These are phyloP conservation scores for Thymelicus acteon DNA, from an alignment of 2,888 invertebrate species.

Conservation along the genomic window DNA sequence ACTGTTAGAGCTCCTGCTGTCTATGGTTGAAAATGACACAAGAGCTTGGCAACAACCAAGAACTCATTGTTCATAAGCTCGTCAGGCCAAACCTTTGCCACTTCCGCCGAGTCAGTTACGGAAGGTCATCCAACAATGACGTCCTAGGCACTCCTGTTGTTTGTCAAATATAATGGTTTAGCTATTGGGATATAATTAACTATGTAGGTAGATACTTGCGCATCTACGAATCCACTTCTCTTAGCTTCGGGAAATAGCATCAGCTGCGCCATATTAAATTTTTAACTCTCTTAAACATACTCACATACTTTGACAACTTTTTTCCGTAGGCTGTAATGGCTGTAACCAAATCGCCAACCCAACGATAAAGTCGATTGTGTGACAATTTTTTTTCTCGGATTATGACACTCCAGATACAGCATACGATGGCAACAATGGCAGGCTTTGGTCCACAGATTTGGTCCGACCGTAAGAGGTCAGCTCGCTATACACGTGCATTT, in stretches of 20 bases:
- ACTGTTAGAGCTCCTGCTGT: too few relatives aligned
- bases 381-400: too few relatives aligned
- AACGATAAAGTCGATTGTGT: too few relatives aligned
- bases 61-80: neutral
- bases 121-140: neutral
- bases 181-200: too few relatives aligned
- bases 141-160: neutral
- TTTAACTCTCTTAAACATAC: too few relatives aligned
- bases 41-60: neutral
- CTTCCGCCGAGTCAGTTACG: neutral
- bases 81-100: neutral
- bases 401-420: neutral
- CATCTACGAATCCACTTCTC: too few relatives aligned
- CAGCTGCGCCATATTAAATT: too few relatives aligned
- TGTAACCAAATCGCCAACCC: too few relatives aligned
- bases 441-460: neutral
- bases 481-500: neutral
- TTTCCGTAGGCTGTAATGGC: too few relatives aligned
- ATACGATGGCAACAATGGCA: neutral
- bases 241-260: too few relatives aligned
- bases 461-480: neutral
- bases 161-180: neutral
- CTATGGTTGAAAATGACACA: neutral
- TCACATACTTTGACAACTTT: too few relatives aligned
- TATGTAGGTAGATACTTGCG: too few relatives aligned